Evolutionary conservation across 2,888 invertebrate species (phyloP), one percentile per base, ranked within the genome.

Genomic region (Mantis religiosa): DNA sequence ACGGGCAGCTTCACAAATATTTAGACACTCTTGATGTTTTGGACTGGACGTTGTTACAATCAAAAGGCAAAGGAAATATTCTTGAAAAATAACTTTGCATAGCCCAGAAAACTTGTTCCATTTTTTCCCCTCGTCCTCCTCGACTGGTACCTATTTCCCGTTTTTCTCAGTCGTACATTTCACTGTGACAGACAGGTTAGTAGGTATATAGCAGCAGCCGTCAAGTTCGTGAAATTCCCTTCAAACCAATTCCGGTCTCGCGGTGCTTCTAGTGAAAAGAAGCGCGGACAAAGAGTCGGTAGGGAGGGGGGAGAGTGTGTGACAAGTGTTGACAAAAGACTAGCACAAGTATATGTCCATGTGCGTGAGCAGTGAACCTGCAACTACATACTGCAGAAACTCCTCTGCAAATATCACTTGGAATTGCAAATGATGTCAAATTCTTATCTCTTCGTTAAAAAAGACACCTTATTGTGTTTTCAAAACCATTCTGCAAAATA

Each of bases 301-400:
- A 30, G 71, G 83, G 47, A 25, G 25, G 88, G 83, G 30, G 25
- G 85, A 47, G 81, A 85, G 86, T 83, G 28, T 88, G 89, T 89
- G 89, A 89, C 89, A 88, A 88, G 89, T 88, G 88, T 86, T 89
- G 89, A 89, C 88, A 89, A 89, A 89, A 89, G 88, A 85, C 84
- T 41, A 71, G 54, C 54, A 71, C 54, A 71, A 71, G 54, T 71
- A 71, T 25, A 71, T 71, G 54, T 83, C 28, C 82, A 84, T 85
- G 41, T 85, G 41, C 28, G 28, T 85, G 34, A 34, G 85, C 20
- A n/a, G 28, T 28, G 27, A 71, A 28, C 34, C 85, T 30, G 85
- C 25, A 34, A 34, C 85, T 20, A 71, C 54, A 20, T 71, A 71
- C 54, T 71, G 54, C 54, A 71, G 54, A 71, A 71, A 20, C 54